Evolutionary conservation across 2,797 vertebrate genomes (phyloP), one percentile per base, ranked within the genome.

Genomic region (Smutsia temminckii): DNA sequence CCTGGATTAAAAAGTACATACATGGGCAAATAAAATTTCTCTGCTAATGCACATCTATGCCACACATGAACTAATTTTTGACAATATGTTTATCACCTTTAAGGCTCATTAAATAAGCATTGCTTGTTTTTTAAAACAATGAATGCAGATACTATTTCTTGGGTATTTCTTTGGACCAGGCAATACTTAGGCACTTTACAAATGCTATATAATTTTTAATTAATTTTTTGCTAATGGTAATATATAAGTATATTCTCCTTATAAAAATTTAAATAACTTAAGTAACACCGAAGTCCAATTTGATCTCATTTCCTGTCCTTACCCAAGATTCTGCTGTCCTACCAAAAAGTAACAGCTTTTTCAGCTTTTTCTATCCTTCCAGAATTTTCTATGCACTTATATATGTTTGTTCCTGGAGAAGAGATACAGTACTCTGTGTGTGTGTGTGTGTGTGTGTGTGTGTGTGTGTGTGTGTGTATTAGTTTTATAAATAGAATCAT

Each of bases 61-160:
- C 32, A 87, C 17, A 71, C 53, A 51, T 12, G 18, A 53, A 75
- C 72, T 68, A 69, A 89, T 64, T 61, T 64, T 85, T 69, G 51
- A 57, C 34, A 57, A 59, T 61, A 2, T 53, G 23, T 42, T 77
- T 91, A 91, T 69, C 8, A 75, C 23, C 11, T 69, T 87, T 81
- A 93, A 57, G 10, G 27, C 14, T 72, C 87, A 91, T 95, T 49
- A 91, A 95, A 37, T 84, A 64, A 79, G 25, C 8, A 23, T n/a
- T 83, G 32, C 40, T 61, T 57, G 23, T 77, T 69, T 94, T 80
- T 59, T 21, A 6, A 85, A 93, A 90, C 75, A 64, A 59, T 83
- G 51, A 91, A 89, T 68, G 42, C 27, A 63, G 8, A 40, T 86
- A 20, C 42, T 40, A 13, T 75, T 84, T 87, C 11, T 64, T 68